Base-by-base conservation (phyloP, 2,888 invertebrate species). In the Lasius platythorax region DNA sequence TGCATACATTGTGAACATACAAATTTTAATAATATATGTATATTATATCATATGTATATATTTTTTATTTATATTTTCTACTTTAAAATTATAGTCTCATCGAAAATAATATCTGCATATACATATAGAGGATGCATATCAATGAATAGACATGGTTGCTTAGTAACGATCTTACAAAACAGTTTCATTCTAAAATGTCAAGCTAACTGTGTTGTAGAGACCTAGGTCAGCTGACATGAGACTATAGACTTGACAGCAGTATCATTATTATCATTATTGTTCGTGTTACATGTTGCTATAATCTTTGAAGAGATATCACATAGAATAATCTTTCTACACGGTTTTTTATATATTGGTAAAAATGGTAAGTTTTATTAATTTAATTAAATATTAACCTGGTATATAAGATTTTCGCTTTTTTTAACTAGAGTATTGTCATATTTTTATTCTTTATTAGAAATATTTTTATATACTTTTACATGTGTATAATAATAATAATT, bases 311-410 rank as follows among this genome's bases (percentile, higher is more conserved):
- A 61, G 8, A 40, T 23, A 23, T 83, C 28, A 43, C 5, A 37
- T 30, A 82, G 43, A 18, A 12, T 12, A 58, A 23, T 33, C 37
- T 68, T 68, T 63, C 50, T 63, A 33, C 23, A n/a, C 12, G 15
- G 37, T 37, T 68, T 58, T 63, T 58, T 40, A 81, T 30, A 79
- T 30, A 84, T 6, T 28, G 9, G 56, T n/a, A 78, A 88, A 84
- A 82, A 89, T 89, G 87, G 88, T 87, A 58, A 90, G 90, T 68
- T 74, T 23, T 0, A 56, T 40, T 66, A 30, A 53, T 46, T 73
- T 37, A 37, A 37, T 40, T 33, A 1, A 50, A 43, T 43, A 66
- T 67, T 63, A 68, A 68, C 23, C 18, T 68, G 30, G 28, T 23
- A 23, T 23, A 23, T 4, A n/a, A 67, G 46, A 46, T n/a, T 23